Conservation (phyloP, 2,113 vertebrate species). For the Chrysochloris asiatica region DNA sequence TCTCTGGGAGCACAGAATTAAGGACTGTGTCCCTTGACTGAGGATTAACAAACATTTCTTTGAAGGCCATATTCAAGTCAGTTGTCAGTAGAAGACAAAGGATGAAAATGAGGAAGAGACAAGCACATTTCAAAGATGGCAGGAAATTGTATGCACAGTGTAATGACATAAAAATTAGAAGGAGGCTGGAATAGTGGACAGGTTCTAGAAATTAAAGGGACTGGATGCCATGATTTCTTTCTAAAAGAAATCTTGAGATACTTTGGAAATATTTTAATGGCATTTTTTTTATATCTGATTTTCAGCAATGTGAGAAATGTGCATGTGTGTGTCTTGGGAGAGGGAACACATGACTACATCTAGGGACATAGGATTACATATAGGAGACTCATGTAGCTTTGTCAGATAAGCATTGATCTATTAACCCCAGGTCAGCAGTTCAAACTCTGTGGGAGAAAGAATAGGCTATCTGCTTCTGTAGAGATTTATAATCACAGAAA, state of each 20-base stretch:
- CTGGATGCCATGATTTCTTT: not conserved
- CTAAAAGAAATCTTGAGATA: not conserved
- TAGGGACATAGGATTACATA: no score
- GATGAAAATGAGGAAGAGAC: not conserved
- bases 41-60: not conserved
- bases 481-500: no score
- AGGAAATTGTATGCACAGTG: fast-evolving
- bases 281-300: not conserved
- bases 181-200: not conserved
- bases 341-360: not conserved
- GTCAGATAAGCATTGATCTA: no score
- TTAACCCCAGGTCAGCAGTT: no score
- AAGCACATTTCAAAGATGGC: not conserved
- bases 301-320: not conserved
- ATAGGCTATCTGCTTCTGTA: no score
- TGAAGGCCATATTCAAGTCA: not conserved
- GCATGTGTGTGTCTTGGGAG: no score
- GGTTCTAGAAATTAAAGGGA: not conserved
- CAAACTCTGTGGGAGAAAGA: no score
- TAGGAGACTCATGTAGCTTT: no score
- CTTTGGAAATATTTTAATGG: not conserved
- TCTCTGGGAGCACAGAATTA: not conserved
- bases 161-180: not conserved
- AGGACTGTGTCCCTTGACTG: not conserved
- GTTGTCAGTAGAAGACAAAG: not conserved